phyloP scores from a whole-genome alignment of 2,113 vertebrate genomes.

The Peromyscus californicus region DNA sequence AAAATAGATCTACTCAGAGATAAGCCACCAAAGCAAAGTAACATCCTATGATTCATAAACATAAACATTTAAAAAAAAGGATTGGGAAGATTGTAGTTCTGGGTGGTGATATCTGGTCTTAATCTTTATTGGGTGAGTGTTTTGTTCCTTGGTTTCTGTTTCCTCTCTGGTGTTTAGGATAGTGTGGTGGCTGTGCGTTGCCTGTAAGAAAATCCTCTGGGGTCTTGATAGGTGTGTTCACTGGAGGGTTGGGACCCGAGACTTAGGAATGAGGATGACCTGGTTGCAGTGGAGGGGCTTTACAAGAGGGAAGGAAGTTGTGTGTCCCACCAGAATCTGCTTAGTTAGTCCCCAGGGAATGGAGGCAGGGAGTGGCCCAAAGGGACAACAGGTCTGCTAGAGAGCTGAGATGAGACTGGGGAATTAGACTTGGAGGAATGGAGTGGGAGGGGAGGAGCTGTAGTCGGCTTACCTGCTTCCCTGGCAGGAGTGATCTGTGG shows the following conservation, averaged over 20 bases:
- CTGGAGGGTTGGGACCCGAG: background rate
- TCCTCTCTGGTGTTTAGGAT: background rate
- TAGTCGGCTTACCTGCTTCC: background rate
- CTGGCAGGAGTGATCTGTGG: background rate
- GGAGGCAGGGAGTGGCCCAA: no score
- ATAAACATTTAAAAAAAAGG: constrained; percentile 3
- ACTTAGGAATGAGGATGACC: background rate
- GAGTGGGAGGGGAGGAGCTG: no score
- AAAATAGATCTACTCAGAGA: background rate
- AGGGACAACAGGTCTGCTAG: background rate
- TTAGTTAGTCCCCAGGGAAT: background rate
- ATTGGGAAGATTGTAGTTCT: background rate
- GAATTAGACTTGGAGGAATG: background rate
- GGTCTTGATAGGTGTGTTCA: background rate
- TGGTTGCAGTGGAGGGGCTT: background rate
- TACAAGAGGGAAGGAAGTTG: background rate
- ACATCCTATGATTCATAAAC: background rate
- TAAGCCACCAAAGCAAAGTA: constrained; percentile 9
- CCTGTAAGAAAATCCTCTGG: background rate
- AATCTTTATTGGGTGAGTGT: background rate
- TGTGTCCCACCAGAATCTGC: background rate
- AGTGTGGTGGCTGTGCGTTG: background rate
- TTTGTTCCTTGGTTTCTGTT: background rate
- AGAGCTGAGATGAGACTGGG: background rate
- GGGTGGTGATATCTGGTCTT: background rate